Evolutionary conservation across 2,113 vertebrate genomes (phyloP).

Genomic region (western clawed frog (Xenopus tropicalis)): DNA sequence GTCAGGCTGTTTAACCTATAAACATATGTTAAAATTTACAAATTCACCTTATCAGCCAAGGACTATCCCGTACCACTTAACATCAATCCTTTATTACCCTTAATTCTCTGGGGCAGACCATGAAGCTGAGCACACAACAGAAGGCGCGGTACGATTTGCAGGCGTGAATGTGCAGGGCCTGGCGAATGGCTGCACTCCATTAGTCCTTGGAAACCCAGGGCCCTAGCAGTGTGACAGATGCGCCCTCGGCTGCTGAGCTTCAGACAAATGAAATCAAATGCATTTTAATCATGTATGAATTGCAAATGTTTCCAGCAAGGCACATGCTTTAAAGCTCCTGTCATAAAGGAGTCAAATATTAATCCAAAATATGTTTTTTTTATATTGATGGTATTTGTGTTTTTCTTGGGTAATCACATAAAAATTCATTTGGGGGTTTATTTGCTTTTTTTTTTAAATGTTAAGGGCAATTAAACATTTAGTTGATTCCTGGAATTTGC

Average conservation of each 20-base stretch:
- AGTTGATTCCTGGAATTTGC: neutral
- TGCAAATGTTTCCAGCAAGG: constrained; percentile 68
- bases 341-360: constrained; percentile 59
- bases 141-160: constrained; percentile 53
- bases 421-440: constrained; percentile 45
- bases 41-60: constrained; percentile 40
- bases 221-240: constrained; percentile 55
- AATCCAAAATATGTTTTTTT: constrained; percentile 57
- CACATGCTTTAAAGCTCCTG: constrained; percentile 55
- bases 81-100: constrained; percentile 59
- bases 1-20: too few species aligned
- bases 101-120: constrained; percentile 56
- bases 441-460: constrained; percentile 10
- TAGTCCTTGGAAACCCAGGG: constrained; percentile 51
- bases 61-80: constrained; percentile 51
- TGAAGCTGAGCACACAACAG: constrained; percentile 47
- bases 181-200: constrained; percentile 48
- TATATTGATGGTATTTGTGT: constrained; percentile 60
- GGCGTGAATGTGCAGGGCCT: constrained; percentile 44
- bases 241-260: constrained; percentile 55
- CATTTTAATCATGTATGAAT: constrained; percentile 72
- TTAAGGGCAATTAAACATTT: constrained; percentile 17
- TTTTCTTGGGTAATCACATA: constrained; percentile 46
- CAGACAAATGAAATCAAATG: constrained; percentile 66
- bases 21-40: neutral